Conservation (phyloP, 2,797 vertebrate genomes). For the Crocidura indochinensis region DNA sequence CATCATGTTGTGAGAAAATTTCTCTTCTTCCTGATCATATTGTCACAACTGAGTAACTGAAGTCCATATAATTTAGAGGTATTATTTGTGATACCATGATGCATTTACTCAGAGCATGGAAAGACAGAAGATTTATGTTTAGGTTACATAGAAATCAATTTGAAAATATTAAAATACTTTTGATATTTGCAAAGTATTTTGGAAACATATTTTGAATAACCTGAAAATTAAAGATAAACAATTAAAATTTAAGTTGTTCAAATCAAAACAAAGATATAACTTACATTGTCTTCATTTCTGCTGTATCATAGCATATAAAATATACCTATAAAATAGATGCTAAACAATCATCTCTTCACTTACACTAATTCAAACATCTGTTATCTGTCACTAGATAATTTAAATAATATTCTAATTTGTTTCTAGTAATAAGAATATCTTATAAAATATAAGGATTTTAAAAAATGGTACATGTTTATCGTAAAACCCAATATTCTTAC, state of each 20-base stretch:
- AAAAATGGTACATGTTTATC: background rate
- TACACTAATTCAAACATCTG: constrained; percentile 18
- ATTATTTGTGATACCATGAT: background rate
- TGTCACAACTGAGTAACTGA: background rate
- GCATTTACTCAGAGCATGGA: background rate
- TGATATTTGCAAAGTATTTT: constrained; percentile 1
- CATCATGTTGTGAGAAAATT: constrained; percentile 24
- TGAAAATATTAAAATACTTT: constrained; percentile 29
- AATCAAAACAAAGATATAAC: constrained; percentile 8
- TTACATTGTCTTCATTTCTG: background rate
- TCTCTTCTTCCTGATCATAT: background rate
- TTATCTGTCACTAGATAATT: constrained; percentile 3
- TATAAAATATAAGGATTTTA: background rate
- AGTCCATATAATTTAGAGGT: background rate
- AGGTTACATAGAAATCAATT: background rate
- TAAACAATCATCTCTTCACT: constrained; percentile 4
- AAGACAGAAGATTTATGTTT: background rate
- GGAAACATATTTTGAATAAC: background rate
- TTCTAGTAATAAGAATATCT: background rate
- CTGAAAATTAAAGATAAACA: constrained; percentile 18
- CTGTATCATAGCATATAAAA: background rate
- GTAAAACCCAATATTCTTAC: background rate
- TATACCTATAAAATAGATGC: background rate
- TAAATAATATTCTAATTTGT: background rate
- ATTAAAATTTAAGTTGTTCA: background rate